A percentile compares a stretch with the other conserved stretches of the same genome.
Conservation (phyloP, 2,797 vertebrate species). For the Fistularia commersonii region DNA sequence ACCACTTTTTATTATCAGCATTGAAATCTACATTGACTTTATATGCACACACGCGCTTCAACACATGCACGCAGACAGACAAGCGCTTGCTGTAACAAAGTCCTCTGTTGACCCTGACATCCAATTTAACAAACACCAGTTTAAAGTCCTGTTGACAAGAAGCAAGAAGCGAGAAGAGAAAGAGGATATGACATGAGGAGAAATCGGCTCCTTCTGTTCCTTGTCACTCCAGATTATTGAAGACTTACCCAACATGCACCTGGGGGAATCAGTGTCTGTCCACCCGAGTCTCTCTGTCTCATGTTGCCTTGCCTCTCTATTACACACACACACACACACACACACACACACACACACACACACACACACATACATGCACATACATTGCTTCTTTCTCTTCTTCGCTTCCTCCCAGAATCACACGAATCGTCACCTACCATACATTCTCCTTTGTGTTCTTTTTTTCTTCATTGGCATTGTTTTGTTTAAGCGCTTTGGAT, state of each 20-base stretch:
- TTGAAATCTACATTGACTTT: slow-evolving; percentile 8
- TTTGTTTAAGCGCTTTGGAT: slow-evolving; percentile 26
- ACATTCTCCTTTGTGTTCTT: slow-evolving; percentile 15
- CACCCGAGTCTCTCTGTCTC: slow-evolving; percentile 68
- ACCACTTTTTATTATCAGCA: slow-evolving; percentile 42
- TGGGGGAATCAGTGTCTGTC: slow-evolving; percentile 80
- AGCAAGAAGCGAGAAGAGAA: slow-evolving; percentile 76
- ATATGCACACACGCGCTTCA: slow-evolving; percentile 7
- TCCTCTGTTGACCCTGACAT: slow-evolving; percentile 72
- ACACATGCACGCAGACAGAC: slow-evolving; percentile 50
- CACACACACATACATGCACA: slow-evolving; percentile 16
- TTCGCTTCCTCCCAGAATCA: slow-evolving; percentile 28
- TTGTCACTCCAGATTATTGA: slow-evolving; percentile 81
- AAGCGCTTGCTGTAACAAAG: slow-evolving; percentile 64
- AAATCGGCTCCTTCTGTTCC: slow-evolving; percentile 80
- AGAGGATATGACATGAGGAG: slow-evolving; percentile 78
- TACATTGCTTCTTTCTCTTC: slow-evolving; percentile 11
- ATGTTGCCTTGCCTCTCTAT: slow-evolving; percentile 51
- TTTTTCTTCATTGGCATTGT: slow-evolving; percentile 3
- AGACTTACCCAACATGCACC: slow-evolving; percentile 80
- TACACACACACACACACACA: slow-evolving; percentile 26
- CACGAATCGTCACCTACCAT: slow-evolving; percentile 27
- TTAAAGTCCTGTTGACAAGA: slow-evolving; percentile 80
- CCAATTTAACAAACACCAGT: slow-evolving; percentile 77
- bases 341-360: slow-evolving; percentile 16